phyloP scores from a whole-genome alignment of 2,113 vertebrate genomes.

The Pollachius pollachius region DNA sequence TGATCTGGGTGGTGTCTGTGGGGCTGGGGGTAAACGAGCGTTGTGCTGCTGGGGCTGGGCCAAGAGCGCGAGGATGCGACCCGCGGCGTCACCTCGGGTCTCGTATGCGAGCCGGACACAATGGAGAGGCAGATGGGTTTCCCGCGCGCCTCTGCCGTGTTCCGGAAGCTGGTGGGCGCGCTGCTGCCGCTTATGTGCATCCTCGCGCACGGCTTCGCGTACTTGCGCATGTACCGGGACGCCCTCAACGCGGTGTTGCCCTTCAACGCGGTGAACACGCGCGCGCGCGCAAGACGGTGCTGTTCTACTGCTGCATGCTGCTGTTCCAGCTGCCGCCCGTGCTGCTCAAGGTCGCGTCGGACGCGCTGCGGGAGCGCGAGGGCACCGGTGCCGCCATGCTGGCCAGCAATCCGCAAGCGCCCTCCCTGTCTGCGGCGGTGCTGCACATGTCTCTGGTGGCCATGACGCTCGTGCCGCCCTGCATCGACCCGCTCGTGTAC shows the following conservation, averaged over 20 bases:
- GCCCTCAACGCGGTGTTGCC: slow-evolving; percentile 50
- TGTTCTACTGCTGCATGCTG: slow-evolving; percentile 63
- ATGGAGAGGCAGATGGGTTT: slow-evolving; percentile 58
- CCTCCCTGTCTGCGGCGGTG: slow-evolving; percentile 6
- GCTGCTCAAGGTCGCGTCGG: slow-evolving; percentile 45
- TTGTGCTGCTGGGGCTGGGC: slow-evolving; percentile 24
- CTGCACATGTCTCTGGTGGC: slow-evolving; percentile 52
- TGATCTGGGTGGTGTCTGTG: slow-evolving; percentile 49
- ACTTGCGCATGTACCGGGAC: slow-evolving; percentile 52
- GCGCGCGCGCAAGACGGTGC: slow-evolving; percentile 51
- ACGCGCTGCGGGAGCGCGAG: slow-evolving; percentile 51
- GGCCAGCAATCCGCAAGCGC: background rate
- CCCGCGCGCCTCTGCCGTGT: slow-evolving; percentile 37
- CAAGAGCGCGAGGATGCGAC: background rate
- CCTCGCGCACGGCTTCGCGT: slow-evolving; percentile 48
- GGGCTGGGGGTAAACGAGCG: background rate
- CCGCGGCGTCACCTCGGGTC: slow-evolving; percentile 17
- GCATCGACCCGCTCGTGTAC: slow-evolving; percentile 64
- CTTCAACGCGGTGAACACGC: slow-evolving; percentile 50
- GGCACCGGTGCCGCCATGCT: slow-evolving; percentile 18
- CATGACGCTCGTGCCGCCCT: slow-evolving; percentile 50
- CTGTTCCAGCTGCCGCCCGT: slow-evolving; percentile 58
- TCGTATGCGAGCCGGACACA: slow-evolving; percentile 63
- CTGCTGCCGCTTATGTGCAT: slow-evolving; percentile 41
- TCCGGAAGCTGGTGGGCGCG: slow-evolving; percentile 32